Evolutionary conservation across 2,888 invertebrate species (phyloP).

Genomic region (Yponomeuta malinellus): DNA sequence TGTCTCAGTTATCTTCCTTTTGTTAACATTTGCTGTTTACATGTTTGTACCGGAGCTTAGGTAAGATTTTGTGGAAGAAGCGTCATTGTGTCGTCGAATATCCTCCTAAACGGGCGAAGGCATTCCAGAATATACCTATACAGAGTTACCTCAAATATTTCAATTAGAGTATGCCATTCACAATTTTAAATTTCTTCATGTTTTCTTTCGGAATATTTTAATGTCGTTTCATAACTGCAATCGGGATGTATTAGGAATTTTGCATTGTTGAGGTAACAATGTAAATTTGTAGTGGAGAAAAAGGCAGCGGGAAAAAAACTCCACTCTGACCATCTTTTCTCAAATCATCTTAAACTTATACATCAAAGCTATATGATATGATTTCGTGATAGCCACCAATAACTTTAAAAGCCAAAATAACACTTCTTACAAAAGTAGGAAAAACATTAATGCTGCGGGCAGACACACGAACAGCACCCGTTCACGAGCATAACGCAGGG

Average conservation of each 20-base stretch:
- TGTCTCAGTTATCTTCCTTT: constrained; percentile 76
- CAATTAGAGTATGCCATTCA: background rate
- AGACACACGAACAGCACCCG: too few species aligned
- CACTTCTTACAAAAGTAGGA: too few species aligned
- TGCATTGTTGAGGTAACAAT: background rate
- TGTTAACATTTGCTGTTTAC: constrained; percentile 77
- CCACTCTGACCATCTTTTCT: too few species aligned
- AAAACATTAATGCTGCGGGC: too few species aligned
- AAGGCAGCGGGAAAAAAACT: too few species aligned
- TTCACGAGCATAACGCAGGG: too few species aligned
- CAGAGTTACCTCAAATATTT: too few species aligned
- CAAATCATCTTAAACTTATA: too few species aligned
- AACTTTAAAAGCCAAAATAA: too few species aligned
- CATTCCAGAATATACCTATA: too few species aligned
- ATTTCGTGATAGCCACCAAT: too few species aligned
- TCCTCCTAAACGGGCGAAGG: background rate
- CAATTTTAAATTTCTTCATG: background rate
- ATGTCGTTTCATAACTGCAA: background rate
- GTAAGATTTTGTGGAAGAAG: constrained; percentile 36
- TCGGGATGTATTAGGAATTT: background rate
- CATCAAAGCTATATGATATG: too few species aligned
- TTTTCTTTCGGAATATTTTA: background rate
- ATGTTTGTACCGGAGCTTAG: constrained; percentile 76
- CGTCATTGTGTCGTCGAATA: background rate
- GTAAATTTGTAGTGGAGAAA: background rate